Evolutionary conservation across 2,888 invertebrate species (phyloP), one percentile per base, ranked within the genome.

Genomic region (Drosophila anomalata): DNA sequence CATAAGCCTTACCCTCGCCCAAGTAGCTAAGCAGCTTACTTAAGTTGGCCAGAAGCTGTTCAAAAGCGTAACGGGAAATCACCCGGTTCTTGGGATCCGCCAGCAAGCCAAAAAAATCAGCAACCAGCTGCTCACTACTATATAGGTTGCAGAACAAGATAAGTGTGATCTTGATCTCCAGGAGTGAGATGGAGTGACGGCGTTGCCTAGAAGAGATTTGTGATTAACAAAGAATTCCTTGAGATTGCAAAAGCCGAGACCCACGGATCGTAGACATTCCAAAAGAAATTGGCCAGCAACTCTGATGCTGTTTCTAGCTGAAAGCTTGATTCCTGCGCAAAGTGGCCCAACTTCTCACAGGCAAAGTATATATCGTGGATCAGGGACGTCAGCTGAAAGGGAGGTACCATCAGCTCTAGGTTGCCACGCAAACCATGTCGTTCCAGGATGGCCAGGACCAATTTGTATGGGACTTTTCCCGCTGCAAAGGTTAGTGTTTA

Each of bases 181-280:
- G 77, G 53, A 91, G 65, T 0, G 91, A 90, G 24, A 92, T 89
- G 0, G 92, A 90, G 48, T 90, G 89, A 4, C 83, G 80, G 0
- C 91, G 86, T 41, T 90, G 87, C 0, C 92, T 91, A 14, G 7
- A n/a, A n/a, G 6, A 11, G 11, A 33, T 20, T 12, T 1, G 2
- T 2, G 22, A 2, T 22, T 7, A 20, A 3, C 2, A 17, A 14
- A 6, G 9, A 1, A 4, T 2, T 11, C 3, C 22, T 0, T 6
- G 1, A 2, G 11, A 20, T 14, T 2, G 14, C 2, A 9, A 12
- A 14, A 5, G 7, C 0, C 12, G 1, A 39, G 20, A 36, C 90
- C 72, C 83, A 92, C 90, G 91, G 90, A 84, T 92, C 92, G 73
- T 90, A 92, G 47, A 91, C 78, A 51, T 91, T 90, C 92, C 91